Conservation (phyloP, 30 jellyfish, hydroid and myxozoan species). For the Euphysa ruthae region DNA sequence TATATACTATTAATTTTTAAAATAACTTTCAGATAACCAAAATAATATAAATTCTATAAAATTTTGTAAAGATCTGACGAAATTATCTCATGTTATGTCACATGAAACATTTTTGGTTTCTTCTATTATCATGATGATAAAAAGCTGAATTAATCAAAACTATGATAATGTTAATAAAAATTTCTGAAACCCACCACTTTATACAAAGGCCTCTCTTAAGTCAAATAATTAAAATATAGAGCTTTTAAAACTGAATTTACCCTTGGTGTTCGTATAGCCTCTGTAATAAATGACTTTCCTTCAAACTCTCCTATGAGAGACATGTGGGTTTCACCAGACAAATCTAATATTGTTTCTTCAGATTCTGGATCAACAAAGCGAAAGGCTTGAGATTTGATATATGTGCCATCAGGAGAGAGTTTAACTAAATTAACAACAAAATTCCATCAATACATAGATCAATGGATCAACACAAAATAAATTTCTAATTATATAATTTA, state of each 20-base stretch:
- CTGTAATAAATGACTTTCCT: conserved; percentile 12
- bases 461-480: too few species aligned
- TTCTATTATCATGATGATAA: background rate
- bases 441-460: too few species aligned
- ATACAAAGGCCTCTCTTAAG: background rate
- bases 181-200: too few species aligned
- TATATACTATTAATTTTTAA: too few species aligned
- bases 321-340: background rate
- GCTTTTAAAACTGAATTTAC: background rate
- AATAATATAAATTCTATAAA: too few species aligned
- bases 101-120: too few species aligned
- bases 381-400: conserved; percentile 15
- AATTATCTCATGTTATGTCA: too few species aligned
- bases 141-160: too few species aligned
- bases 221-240: background rate
- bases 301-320: conserved; percentile 13
- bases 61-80: too few species aligned
- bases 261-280: conserved; percentile 24
- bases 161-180: too few species aligned
- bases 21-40: too few species aligned
- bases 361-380: conserved; percentile 21
- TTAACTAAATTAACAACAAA: background rate
- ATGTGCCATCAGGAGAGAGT: conserved; percentile 17
- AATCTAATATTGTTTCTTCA: conserved; percentile 1
- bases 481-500: too few species aligned